Percentiles rank a stretch among this genome's conserved stretches.
phyloP scores from a whole-genome alignment of 2,797 vertebrate genomes.

The Tenualosa ilisha region DNA sequence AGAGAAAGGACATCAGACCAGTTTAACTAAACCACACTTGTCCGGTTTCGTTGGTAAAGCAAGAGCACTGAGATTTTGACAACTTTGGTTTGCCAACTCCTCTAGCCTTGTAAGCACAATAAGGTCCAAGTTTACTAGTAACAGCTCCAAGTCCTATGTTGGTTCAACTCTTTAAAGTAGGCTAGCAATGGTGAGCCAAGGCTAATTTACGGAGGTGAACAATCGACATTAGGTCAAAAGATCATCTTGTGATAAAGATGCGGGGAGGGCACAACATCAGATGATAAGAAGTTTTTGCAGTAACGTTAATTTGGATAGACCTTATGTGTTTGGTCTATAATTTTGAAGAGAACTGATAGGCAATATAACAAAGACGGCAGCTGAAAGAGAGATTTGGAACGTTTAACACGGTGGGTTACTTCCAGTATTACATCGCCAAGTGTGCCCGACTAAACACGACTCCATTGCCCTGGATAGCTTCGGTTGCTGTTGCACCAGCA shows the following conservation, averaged over 20 bases:
- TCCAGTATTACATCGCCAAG: conserved; percentile 34
- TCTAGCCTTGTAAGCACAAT: background rate
- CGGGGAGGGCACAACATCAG: background rate
- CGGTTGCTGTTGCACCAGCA: conserved; percentile 81
- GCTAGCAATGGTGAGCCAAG: background rate
- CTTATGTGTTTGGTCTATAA: background rate
- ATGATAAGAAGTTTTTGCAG: background rate
- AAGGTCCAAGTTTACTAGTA: background rate
- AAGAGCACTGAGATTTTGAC: background rate
- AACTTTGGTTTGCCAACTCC: background rate
- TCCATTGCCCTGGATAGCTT: conserved; percentile 77
- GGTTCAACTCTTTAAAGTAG: background rate
- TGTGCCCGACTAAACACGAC: conserved; percentile 57
- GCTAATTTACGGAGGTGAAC: background rate
- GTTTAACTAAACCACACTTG: background rate
- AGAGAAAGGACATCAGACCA: background rate
- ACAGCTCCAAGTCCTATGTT: background rate
- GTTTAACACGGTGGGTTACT: background rate
- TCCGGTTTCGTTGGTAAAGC: background rate
- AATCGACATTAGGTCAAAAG: background rate
- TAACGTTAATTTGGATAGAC: background rate
- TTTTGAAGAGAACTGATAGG: background rate
- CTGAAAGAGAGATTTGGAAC: background rate
- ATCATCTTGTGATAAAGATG: conserved; percentile 5
- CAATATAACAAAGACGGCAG: background rate